Percentiles rank a stretch among this genome's conserved stretches.
Conservation (phyloP, 1,140 invertebrate species). For the Drosophila pachea region DNA sequence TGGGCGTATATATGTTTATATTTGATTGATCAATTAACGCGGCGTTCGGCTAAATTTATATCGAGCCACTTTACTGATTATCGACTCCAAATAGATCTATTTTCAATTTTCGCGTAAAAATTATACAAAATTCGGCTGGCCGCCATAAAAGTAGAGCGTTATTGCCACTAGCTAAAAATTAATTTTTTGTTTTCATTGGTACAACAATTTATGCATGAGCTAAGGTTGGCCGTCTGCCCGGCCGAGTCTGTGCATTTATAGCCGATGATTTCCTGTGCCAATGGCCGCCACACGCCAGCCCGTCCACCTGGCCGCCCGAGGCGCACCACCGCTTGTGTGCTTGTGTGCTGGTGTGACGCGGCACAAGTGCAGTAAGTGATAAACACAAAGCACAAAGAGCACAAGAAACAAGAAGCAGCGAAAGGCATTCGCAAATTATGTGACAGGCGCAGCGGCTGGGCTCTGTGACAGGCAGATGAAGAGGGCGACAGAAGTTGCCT, state of each 20-base stretch:
- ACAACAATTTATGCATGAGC: neutral
- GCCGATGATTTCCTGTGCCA: slow-evolving; percentile 59
- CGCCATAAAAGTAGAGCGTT: neutral
- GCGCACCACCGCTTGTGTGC: neutral
- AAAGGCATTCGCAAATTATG: slow-evolving; percentile 28
- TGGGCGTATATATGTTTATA: neutral
- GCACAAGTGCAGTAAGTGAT: slow-evolving; percentile 46
- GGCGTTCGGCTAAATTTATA: slow-evolving; percentile 30
- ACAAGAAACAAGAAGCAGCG: slow-evolving; percentile 12
- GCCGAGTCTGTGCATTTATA: neutral
- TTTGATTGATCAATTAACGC: slow-evolving; percentile 59
- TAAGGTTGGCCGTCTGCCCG: slow-evolving; percentile 20
- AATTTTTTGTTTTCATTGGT: slow-evolving; percentile 20
- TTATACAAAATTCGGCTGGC: slow-evolving; percentile 1
- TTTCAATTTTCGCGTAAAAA: no score
- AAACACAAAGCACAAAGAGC: slow-evolving; percentile 51
- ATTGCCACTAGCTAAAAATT: slow-evolving; percentile 9
- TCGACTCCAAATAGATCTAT: slow-evolving; percentile 37
- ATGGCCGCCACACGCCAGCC: slow-evolving; percentile 57
- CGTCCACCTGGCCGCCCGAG: slow-evolving; percentile 28
- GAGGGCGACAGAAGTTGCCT: neutral
- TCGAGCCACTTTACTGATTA: slow-evolving; percentile 4
- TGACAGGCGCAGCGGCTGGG: slow-evolving; percentile 16
- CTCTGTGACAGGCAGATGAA: neutral
- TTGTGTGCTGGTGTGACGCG: slow-evolving; percentile 16